Conservation (phyloP, 2,113 vertebrate species). For the Gadus macrocephalus region DNA sequence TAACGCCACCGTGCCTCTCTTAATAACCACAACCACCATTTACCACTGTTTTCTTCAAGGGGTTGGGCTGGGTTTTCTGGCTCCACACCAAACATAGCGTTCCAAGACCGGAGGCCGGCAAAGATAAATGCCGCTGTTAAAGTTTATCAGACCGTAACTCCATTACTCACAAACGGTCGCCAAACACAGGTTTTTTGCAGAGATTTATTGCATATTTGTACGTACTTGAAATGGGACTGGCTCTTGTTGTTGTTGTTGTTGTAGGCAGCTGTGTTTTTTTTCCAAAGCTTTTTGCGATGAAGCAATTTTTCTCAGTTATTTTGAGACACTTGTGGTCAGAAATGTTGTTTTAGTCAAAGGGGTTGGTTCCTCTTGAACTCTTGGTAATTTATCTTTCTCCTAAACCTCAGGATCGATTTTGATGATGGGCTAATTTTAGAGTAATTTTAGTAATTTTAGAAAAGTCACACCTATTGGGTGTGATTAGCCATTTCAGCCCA, state of each 20-base stretch:
- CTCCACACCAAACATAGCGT: not conserved
- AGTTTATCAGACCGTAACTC: not conserved
- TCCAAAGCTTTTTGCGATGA: not conserved
- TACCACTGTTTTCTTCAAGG: not conserved
- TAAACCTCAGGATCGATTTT: too few species aligned
- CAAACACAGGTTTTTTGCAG: not conserved
- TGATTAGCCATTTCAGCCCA: too few species aligned
- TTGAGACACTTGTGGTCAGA: too few species aligned
- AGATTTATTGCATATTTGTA: not conserved
- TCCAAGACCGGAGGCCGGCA: not conserved
- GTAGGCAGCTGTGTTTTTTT: not conserved
- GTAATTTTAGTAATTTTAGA: too few species aligned
- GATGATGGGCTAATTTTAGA: too few species aligned
- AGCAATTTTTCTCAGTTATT: too few species aligned
- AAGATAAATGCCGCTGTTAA: not conserved
- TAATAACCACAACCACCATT: not conserved
- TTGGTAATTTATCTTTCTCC: too few species aligned
- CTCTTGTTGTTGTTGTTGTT: not conserved
- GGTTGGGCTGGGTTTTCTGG: not conserved
- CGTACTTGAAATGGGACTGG: not conserved
- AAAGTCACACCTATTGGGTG: too few species aligned
- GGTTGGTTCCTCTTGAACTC: too few species aligned
- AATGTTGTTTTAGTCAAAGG: too few species aligned
- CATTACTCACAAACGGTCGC: not conserved
- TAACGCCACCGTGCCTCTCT: not conserved